A percentile compares a stretch with the other conserved stretches of the same genome.
phyloP scores from a whole-genome alignment of 2,888 invertebrate genomes.

The Sceliomorpha sp. region DNA sequence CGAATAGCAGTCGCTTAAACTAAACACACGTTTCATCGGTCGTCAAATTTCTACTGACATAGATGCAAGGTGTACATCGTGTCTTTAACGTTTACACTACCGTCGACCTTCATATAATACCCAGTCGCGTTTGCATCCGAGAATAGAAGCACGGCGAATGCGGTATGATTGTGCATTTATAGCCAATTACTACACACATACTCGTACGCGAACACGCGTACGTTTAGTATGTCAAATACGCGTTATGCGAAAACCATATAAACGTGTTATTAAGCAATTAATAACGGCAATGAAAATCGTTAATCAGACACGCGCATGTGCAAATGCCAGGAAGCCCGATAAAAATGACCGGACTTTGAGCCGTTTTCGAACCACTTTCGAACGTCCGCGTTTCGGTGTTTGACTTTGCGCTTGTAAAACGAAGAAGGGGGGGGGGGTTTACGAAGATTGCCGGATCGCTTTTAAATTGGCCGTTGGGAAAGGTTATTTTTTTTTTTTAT shows the following conservation, averaged over 20 bases:
- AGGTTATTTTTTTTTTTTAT: too few relatives aligned
- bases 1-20: constrained; percentile 1
- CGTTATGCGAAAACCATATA: constrained; percentile 31
- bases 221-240: constrained; percentile 40
- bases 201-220: constrained; percentile 9
- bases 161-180: constrained; percentile 47
- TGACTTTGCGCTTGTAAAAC: too few relatives aligned
- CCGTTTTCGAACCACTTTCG: too few relatives aligned
- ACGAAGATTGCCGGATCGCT: too few relatives aligned
- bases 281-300: constrained; percentile 45
- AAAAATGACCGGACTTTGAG: too few relatives aligned
- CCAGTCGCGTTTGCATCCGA: constrained; percentile 44
- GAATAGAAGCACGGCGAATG: constrained; percentile 42
- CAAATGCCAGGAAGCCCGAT: too few relatives aligned
- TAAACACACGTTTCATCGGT: constrained; percentile 12
- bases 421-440: too few relatives aligned
- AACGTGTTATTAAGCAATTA: constrained; percentile 44
- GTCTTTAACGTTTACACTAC: constrained; percentile 30
- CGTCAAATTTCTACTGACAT: constrained; percentile 42
- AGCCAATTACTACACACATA: constrained; percentile 28
- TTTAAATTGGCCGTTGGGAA: too few relatives aligned
- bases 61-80: constrained; percentile 34
- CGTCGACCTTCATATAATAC: constrained; percentile 44
- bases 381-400: too few relatives aligned
- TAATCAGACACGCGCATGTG: constrained; percentile 22